Percentiles rank a stretch among this genome's conserved stretches.
phyloP scores from a whole-genome alignment of 30 jellyfish, hydroid and myxozoan species.

The Haliclystus octoradiatus region DNA sequence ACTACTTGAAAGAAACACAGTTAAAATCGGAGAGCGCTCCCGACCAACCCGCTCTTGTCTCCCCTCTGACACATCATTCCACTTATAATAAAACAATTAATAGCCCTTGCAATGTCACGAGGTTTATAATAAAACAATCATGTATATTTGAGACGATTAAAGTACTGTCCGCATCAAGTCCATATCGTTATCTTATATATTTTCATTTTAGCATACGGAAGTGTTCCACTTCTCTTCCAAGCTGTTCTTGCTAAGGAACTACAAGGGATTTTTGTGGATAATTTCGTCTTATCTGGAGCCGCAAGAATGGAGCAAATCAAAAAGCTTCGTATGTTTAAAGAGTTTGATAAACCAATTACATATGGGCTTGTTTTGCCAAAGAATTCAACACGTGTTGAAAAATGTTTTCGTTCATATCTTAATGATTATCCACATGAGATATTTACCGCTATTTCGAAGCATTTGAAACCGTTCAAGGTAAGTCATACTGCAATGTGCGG shows the following conservation, averaged over 20 bases:
- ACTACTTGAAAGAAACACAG: no score
- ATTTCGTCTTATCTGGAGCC: slow-evolving; percentile 55
- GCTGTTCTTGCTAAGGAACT: slow-evolving; percentile 23
- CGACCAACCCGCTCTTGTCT: no score
- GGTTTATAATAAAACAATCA: no score
- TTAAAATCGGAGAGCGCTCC: no score
- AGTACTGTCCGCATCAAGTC: no score
- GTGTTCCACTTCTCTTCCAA: slow-evolving; percentile 29
- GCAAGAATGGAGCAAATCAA: slow-evolving; percentile 14
- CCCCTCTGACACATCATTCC: no score
- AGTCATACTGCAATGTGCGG: neutral
- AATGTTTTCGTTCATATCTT: slow-evolving; percentile 59
- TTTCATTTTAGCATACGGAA: slow-evolving; percentile 36
- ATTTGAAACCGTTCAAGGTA: slow-evolving; percentile 67
- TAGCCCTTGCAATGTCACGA: no score
- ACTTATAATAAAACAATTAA: no score
- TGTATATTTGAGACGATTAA: no score
- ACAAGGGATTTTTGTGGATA: slow-evolving; percentile 76
- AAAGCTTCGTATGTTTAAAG: slow-evolving; percentile 60
- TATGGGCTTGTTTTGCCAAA: slow-evolving; percentile 63
- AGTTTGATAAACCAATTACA: slow-evolving; percentile 68
- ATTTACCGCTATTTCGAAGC: slow-evolving; percentile 56
- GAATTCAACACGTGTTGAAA: slow-evolving; percentile 45
- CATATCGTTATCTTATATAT: neutral
- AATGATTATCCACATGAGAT: slow-evolving; percentile 72